phyloP scores from a whole-genome alignment of 2,888 invertebrate genomes.

The Arge pagana region DNA sequence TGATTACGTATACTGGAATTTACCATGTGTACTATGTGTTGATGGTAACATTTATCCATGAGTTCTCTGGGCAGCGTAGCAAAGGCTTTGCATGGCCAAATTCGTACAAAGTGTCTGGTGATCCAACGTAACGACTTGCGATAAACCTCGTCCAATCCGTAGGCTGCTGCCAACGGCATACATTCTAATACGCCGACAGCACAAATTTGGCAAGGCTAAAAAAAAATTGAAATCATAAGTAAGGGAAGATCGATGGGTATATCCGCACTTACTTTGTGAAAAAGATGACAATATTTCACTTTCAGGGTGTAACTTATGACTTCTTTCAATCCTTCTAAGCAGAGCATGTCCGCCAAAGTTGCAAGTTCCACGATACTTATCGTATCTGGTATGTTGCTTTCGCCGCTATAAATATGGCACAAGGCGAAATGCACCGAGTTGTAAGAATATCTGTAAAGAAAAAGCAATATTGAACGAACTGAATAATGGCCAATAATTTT shows the following conservation, averaged over 20 bases:
- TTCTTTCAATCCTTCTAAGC: conserved; percentile 89
- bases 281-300: conserved; percentile 90
- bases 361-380: conserved; percentile 86
- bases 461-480: not conserved
- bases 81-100: conserved; percentile 92
- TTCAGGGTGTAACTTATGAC: conserved; percentile 87
- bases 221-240: conserved; percentile 30
- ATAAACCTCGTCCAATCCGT: conserved; percentile 85
- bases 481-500: not conserved
- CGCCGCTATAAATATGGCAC: conserved; percentile 93
- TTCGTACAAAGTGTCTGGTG: conserved; percentile 80
- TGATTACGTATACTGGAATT: conserved; percentile 34
- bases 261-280: conserved; percentile 74
- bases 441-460: conserved; percentile 71
- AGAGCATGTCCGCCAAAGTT: conserved; percentile 86
- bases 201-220: conserved; percentile 86
- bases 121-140: conserved; percentile 87
- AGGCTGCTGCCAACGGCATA: conserved; percentile 81
- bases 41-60: conserved; percentile 81
- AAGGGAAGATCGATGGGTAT: no score
- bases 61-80: conserved; percentile 82
- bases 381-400: conserved; percentile 84
- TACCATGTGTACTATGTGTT: conserved; percentile 79
- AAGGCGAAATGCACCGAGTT: conserved; percentile 88
- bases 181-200: conserved; percentile 86